phyloP scores from a whole-genome alignment of 2,113 vertebrate genomes.

The Verasper variegatus region DNA sequence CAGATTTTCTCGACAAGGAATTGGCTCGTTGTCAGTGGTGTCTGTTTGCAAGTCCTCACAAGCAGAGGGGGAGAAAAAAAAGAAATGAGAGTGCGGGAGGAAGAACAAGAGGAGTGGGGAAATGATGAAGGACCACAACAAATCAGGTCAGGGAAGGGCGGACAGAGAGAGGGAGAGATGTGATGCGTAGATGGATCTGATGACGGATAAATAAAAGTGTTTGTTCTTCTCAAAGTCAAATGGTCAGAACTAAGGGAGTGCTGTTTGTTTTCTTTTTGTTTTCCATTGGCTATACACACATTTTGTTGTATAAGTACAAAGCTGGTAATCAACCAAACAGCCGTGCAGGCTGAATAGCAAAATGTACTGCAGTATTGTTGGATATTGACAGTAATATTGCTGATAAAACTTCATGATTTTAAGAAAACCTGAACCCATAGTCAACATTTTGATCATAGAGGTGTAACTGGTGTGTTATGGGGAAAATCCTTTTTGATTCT shows the following conservation, averaged over 20 bases:
- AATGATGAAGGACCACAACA: constrained; percentile 54
- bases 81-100: constrained; percentile 7
- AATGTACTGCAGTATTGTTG: background rate
- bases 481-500: too few species aligned
- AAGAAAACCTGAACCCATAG: too few species aligned
- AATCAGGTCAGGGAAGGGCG: constrained; percentile 29
- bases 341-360: background rate
- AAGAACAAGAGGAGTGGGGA: constrained; percentile 24
- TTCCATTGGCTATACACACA: constrained; percentile 5
- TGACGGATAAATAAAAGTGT: constrained; percentile 44
- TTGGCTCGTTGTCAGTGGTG: constrained; percentile 47
- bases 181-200: constrained; percentile 42
- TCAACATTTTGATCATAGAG: too few species aligned
- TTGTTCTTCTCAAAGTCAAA: constrained; percentile 52
- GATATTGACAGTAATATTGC: background rate
- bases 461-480: too few species aligned
- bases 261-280: background rate
- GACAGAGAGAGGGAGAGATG: constrained; percentile 1
- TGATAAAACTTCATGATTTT: background rate
- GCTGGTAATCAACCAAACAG: background rate
- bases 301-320: background rate
- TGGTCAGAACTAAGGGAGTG: constrained; percentile 6
- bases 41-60: constrained; percentile 47
- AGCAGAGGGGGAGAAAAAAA: background rate
- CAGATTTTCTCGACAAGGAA: constrained; percentile 41